phyloP scores from a whole-genome alignment of 2,797 vertebrate genomes.

The Eospalax fontanierii region DNA sequence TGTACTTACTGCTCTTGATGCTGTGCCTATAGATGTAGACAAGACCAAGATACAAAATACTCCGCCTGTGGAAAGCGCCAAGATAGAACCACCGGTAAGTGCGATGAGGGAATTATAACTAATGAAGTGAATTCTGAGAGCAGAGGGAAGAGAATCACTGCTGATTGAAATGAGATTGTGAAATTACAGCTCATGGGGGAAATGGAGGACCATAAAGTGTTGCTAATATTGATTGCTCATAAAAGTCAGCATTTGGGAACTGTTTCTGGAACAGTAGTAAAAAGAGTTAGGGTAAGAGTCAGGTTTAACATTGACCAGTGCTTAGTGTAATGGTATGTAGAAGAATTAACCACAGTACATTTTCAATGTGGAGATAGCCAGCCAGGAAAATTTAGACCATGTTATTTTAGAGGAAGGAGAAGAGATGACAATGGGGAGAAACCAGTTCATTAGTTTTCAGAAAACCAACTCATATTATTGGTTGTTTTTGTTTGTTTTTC shows the following conservation, averaged over 20 bases:
- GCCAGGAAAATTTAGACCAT: background rate
- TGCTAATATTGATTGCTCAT: constrained; percentile 28
- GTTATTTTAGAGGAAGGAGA: constrained; percentile 42
- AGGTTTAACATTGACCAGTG: constrained; percentile 23
- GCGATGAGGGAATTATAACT: background rate
- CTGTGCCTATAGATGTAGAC: constrained; percentile 96
- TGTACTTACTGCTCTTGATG: constrained; percentile 90
- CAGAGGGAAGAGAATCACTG: background rate
- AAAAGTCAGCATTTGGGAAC: constrained; percentile 38
- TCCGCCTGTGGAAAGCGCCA: constrained; percentile 90
- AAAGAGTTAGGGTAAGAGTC: background rate
- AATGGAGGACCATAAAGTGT: constrained; percentile 43
- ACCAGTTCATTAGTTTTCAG: background rate
- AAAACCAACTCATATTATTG: background rate
- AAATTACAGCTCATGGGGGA: background rate
- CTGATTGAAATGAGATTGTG: background rate
- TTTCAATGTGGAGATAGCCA: constrained; percentile 5
- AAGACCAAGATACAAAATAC: constrained; percentile 94
- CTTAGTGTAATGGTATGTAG: constrained; percentile 39
- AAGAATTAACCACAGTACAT: constrained; percentile 47
- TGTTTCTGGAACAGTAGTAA: constrained; percentile 59
- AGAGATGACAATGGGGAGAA: constrained; percentile 43
- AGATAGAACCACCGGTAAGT: constrained; percentile 94
- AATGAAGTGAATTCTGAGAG: background rate
- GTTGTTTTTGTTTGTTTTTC: background rate